A percentile compares a stretch with the other conserved stretches of the same genome.
Conservation (phyloP, 2,797 vertebrate species). For the Liparis tanakae region DNA sequence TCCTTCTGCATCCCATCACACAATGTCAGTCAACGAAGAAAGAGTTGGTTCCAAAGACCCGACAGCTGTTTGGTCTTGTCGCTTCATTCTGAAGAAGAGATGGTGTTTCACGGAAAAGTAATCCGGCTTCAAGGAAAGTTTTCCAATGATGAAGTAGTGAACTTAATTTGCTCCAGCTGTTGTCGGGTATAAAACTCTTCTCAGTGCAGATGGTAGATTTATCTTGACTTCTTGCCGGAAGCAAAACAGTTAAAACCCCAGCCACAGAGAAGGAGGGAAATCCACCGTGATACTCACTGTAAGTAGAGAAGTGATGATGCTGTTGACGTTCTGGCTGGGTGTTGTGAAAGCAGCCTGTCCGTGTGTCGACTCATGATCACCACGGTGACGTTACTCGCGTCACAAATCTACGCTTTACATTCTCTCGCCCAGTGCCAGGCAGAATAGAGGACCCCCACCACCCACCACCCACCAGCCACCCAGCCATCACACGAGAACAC, state of each 20-base stretch:
- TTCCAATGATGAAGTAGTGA: neutral
- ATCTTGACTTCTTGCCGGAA: conserved; percentile 12
- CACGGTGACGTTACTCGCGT: conserved; percentile 36
- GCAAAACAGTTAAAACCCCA: conserved; percentile 1
- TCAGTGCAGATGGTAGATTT: neutral
- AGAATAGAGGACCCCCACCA: conserved; percentile 35
- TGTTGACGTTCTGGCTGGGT: conserved; percentile 7
- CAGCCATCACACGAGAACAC: conserved; percentile 39
- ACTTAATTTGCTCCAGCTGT: neutral
- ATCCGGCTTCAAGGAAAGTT: conserved; percentile 13
- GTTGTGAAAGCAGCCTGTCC: neutral
- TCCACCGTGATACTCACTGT: conserved; percentile 5
- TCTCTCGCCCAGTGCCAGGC: conserved; percentile 55
- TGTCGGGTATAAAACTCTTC: conserved; percentile 1
- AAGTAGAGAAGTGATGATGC: conserved; percentile 10
- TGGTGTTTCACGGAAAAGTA: neutral
- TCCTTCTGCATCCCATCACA: conserved; percentile 28
- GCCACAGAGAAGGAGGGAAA: neutral
- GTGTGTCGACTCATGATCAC: conserved; percentile 20
- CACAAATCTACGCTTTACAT: conserved; percentile 35
- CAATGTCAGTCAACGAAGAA: conserved; percentile 14
- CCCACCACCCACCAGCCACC: neutral
- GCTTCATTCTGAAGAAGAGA: conserved; percentile 19
- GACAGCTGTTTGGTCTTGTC: neutral
- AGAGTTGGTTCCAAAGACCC: neutral